Evolutionary conservation across 2,797 vertebrate genomes (phyloP).

Genomic region (Halcyon chelicuti): DNA sequence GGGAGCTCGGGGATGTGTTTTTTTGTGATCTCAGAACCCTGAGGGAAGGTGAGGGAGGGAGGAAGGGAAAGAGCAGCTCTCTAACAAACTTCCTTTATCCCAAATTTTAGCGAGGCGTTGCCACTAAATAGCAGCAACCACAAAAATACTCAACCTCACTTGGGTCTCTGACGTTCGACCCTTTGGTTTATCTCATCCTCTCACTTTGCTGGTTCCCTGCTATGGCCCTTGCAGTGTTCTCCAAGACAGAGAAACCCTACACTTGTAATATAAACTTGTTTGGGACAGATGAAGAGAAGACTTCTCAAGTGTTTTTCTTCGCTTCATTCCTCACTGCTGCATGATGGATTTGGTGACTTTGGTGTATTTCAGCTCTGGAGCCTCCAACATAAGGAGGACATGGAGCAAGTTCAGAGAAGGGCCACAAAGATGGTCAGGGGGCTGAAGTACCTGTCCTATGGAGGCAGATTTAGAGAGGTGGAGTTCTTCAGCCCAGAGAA

Average conservation of each 20-base stretch:
- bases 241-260: background rate
- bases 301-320: background rate
- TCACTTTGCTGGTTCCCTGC: background rate
- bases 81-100: slow-evolving; percentile 60
- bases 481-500: background rate
- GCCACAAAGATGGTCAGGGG: background rate
- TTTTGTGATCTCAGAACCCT: slow-evolving; percentile 27
- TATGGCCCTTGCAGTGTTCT: background rate
- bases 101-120: background rate
- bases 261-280: background rate
- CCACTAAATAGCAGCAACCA: background rate
- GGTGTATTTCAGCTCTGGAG: background rate
- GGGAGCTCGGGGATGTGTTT: slow-evolving; percentile 31
- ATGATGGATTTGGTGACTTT: background rate
- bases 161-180: background rate
- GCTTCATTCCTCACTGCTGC: accelerated
- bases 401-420: background rate
- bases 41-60: background rate
- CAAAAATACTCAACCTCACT: background rate
- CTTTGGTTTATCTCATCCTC: background rate
- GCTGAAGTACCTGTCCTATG: background rate
- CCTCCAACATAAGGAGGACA: background rate
- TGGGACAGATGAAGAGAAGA: background rate
- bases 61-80: background rate
- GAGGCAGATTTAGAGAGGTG: background rate